Base-by-base conservation (phyloP, 2,113 vertebrate species). In the Tringa solitaria region DNA sequence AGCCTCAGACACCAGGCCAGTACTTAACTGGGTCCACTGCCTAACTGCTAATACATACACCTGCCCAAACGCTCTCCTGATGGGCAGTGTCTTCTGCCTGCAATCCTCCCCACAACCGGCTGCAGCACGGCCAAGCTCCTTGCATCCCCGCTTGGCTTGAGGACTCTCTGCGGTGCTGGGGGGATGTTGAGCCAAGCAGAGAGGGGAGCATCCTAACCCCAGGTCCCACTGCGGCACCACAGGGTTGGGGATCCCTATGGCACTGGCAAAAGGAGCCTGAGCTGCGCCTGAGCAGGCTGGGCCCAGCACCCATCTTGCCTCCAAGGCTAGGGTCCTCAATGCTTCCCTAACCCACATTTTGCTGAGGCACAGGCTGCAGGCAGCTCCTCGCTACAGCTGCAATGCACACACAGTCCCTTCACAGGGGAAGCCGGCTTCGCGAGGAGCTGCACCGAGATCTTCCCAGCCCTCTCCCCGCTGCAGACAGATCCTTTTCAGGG, bases 291-390 rank as follows among this genome's bases (percentile, higher is more conserved):
- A 28, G 43, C 43, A 26, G 48, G 83, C 84, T 24, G 77, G 24
- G 84, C 89, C 91, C 77, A 18, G 63, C 96, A 64, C 32, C 91
- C 96, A n/a, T 20, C 87, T 84, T 43, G 6, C 68, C 72, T 67
- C 12, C 19, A 5, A 5, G 67, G 1, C 65, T 2, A 32, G 78
- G 93, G 61, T 90, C 91, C 81, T 83, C 28, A 41, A 19, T 3
- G 91, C 92, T 94, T 97, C 35, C 74, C 96, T 97, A 94, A 97
- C 97, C 98, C 94, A 97, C 97, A 88, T 93, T 10, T 22, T 15
- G 78, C 87, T 2, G 45, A 89, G 95, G 94, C 89, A 39, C 89
- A 50, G 84, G 69, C 88, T 94, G 87, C 73, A 41, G 92, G 60
- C 94, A 54, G 84, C 8, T 87, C 69, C 90, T 51, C 1, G 7